These are phyloP conservation scores for Nephrotoma appendiculata DNA, from an alignment of 2,888 invertebrate genomes.

Conservation along the genomic window DNA sequence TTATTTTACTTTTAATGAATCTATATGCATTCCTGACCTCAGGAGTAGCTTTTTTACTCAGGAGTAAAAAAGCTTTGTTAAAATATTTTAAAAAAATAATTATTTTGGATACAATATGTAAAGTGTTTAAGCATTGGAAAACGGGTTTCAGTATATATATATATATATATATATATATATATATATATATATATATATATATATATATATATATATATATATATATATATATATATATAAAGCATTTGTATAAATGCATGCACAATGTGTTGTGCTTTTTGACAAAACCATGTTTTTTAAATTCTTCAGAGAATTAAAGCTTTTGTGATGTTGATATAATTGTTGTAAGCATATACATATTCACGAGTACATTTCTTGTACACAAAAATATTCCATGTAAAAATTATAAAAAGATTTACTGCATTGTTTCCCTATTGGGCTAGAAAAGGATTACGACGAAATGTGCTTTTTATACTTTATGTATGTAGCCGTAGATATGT, in stretches of 20 bases:
- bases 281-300: background rate
- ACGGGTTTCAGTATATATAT: background rate
- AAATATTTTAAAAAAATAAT: background rate
- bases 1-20: no score
- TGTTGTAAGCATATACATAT: background rate
- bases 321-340: background rate
- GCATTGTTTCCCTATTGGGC: background rate
- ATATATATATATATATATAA: background rate
- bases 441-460: background rate
- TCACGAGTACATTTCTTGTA: background rate
- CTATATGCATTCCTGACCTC: background rate
- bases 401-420: background rate
- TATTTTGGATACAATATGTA: background rate
- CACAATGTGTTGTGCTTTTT: background rate
- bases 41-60: no score
- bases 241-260: background rate
- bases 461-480: background rate
- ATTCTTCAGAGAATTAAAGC: background rate
- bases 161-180: background rate
- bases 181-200: background rate
- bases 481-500: background rate
- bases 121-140: background rate
- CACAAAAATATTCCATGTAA: background rate
- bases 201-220: background rate
- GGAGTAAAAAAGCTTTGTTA: background rate